Percentiles rank a stretch among this genome's conserved stretches.
Evolutionary conservation across 2,888 invertebrate genomes (phyloP).

Genomic region (Hydroisotoma schaefferi): DNA sequence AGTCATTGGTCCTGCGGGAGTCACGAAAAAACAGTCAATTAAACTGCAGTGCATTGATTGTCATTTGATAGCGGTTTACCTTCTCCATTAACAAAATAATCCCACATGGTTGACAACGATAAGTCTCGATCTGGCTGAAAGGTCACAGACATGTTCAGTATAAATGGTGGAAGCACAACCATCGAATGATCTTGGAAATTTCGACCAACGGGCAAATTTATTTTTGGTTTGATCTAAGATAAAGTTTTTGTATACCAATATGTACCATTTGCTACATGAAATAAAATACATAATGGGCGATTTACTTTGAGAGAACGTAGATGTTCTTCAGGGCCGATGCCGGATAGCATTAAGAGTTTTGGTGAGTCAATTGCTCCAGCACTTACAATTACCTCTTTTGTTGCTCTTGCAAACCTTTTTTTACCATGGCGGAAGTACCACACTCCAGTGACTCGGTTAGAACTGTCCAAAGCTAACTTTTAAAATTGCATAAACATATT

Average conservation of each 20-base stretch:
- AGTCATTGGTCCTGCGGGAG: conserved; percentile 13
- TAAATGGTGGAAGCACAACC: conserved; percentile 21
- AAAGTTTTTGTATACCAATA: not conserved
- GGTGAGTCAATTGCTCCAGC: conserved; percentile 34
- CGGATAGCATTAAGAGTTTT: conserved; percentile 34
- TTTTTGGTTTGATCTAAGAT: conserved; percentile 23
- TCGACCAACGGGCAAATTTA: conserved; percentile 38
- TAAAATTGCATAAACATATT: not conserved
- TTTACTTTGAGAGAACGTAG: conserved; percentile 22
- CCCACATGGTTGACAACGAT: conserved; percentile 3
- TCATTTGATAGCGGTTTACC: not conserved
- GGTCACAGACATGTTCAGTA: conserved; percentile 27
- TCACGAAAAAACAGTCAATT: not conserved
- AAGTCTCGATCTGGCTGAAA: conserved; percentile 35
- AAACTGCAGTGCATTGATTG: not conserved
- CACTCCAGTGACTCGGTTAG: conserved; percentile 28
- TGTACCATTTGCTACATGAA: no score
- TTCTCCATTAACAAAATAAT: conserved; percentile 17
- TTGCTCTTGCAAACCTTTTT: conserved; percentile 24
- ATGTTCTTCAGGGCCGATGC: conserved; percentile 35
- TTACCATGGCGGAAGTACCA: conserved; percentile 29
- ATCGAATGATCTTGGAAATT: conserved; percentile 37
- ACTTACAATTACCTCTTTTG: conserved; percentile 35
- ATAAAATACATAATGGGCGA: no score
- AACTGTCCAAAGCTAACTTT: conserved; percentile 29